Percentiles rank a stretch among this genome's conserved stretches.
Conservation (phyloP, 2,888 invertebrate genomes). For the Invenusta paracnida region DNA sequence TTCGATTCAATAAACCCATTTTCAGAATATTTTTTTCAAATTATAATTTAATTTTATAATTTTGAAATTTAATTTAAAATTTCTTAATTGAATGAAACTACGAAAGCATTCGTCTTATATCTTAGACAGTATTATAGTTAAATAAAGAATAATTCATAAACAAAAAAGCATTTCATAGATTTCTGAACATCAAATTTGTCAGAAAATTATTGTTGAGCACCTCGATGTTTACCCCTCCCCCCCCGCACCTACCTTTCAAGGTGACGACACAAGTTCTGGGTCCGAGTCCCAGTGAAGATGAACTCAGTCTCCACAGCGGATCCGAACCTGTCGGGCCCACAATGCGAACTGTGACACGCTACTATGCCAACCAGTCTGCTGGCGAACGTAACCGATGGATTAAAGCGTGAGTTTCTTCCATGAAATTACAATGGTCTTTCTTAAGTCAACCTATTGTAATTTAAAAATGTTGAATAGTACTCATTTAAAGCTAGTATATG, state of each 20-base stretch:
- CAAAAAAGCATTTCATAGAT: not conserved
- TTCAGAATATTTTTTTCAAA: too few species aligned
- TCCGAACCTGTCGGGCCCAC: not conserved
- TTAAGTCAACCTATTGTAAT: too few species aligned
- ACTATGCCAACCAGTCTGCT: conserved; percentile 33
- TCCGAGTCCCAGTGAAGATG: not conserved
- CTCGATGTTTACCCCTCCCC: not conserved
- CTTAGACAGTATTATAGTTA: not conserved
- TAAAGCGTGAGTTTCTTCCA: conserved; percentile 8
- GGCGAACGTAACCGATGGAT: conserved; percentile 27
- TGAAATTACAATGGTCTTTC: too few species aligned
- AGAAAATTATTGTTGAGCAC: not conserved
- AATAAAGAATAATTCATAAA: not conserved
- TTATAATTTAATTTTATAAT: too few species aligned
- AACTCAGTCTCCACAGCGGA: conserved; percentile 14
- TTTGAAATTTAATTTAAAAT: too few species aligned
- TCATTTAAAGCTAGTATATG: too few species aligned
- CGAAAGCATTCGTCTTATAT: too few species aligned
- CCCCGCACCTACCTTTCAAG: not conserved
- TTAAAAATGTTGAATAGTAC: too few species aligned
- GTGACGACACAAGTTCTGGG: not conserved
- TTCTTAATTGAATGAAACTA: too few species aligned
- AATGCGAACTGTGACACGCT: not conserved
- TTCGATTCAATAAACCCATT: too few species aligned
- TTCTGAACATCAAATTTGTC: not conserved